Conservation (phyloP, 2,113 vertebrate species). For the Gopherus flavomarginatus region DNA sequence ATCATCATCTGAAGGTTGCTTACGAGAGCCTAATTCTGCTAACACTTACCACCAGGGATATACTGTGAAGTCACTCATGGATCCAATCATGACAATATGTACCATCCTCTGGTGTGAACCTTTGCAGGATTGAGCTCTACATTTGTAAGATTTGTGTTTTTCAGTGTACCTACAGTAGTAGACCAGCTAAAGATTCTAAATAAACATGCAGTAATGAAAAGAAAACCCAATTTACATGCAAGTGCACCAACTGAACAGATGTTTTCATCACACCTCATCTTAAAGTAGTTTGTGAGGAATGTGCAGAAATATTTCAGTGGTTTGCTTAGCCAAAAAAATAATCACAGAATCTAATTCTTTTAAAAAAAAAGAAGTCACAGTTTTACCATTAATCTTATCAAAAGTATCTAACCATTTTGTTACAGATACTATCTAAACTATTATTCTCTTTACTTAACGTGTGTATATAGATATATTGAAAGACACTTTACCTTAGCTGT, state of each 20-base stretch:
- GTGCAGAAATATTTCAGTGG: neutral
- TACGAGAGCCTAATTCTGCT: neutral
- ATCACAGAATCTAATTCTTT: neutral
- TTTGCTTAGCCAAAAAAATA: neutral
- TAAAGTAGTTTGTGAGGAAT: neutral
- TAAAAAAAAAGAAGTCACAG: neutral
- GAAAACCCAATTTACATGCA: neutral
- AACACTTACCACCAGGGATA: neutral
- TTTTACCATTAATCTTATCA: neutral
- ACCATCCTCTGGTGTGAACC: neutral
- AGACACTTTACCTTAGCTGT: constrained; percentile 87
- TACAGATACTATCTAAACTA: neutral
- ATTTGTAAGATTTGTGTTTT: neutral
- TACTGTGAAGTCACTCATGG: neutral
- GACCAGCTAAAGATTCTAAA: neutral
- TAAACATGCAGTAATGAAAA: neutral
- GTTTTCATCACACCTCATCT: neutral
- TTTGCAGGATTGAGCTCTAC: neutral
- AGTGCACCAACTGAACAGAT: neutral
- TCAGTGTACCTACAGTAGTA: neutral
- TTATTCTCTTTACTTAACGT: neutral
- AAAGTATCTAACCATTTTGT: neutral
- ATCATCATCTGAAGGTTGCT: neutral
- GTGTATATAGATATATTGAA: neutral
- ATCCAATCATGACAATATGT: neutral